Evolutionary conservation across 2,797 vertebrate genomes (phyloP), one percentile per base, ranked within the genome.

Genomic region (Apogon hyalosoma): DNA sequence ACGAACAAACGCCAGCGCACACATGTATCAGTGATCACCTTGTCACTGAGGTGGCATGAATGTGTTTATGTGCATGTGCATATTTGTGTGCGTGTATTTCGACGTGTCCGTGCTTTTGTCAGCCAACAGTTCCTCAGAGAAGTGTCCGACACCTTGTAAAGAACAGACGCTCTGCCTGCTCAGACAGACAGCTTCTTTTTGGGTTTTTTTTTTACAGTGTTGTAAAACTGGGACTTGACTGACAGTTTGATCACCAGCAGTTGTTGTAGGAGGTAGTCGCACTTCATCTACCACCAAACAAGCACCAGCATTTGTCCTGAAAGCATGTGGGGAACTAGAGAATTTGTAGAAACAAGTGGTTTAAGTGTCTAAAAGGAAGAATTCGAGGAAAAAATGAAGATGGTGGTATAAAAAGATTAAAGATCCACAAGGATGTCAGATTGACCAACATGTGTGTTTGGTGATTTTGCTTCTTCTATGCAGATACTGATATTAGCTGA

Each of bases 81-180:
- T 70, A 47, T 56, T 60, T 79, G 41, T 53, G 59, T 67, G 79
- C 55, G 69, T 73, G 42, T 38, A 9, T 57, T 39, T 31, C 0
- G 73, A 85, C 71, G 63, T 58, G 73, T 73, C 47, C 62, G 72
- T 77, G 80, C 56, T 73, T 80, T 61, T 56, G 69, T 90, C 88
- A 85, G 82, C 77, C 59, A 59, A 84, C 91, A 91, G 88, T 77
- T 87, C 79, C 81, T 90, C 86, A 77, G 80, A 55, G 61, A 54
- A 58, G 59, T 66, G 66, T 72, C 70, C 75, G n/a, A 60, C 89
- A 88, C 87, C 73, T 81, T 87, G 89, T 93, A 92, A 91, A 93
- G 86, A 74, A 66, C 66, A 75, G 83, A 79, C 74, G 60, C 57
- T 6, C 63, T 50, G 83, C 75, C 80, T 83, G 54, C 69, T 57